Evolutionary conservation across 2,888 invertebrate genomes (phyloP).

Genomic region (Elegia similella): DNA sequence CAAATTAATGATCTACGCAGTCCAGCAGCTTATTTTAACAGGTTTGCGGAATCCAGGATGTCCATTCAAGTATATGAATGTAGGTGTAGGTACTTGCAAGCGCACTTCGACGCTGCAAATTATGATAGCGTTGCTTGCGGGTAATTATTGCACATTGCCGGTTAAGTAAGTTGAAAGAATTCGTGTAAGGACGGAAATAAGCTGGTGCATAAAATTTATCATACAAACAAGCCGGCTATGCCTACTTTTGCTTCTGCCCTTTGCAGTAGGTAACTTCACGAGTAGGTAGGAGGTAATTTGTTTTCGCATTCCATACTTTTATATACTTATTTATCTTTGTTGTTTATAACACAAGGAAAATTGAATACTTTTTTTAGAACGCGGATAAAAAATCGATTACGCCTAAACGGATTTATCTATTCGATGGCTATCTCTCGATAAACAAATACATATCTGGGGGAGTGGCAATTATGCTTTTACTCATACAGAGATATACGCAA

Average conservation of each 20-base stretch:
- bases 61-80: too few species aligned
- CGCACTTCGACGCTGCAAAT: not conserved
- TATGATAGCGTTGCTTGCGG: not conserved
- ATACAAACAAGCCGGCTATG: not conserved
- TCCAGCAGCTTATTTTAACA: too few species aligned
- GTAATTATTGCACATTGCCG: not conserved
- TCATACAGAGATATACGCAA: too few species aligned
- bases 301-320: not conserved
- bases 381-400: not conserved
- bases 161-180: not conserved
- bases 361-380: too few species aligned
- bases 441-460: not conserved
- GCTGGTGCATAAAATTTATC: not conserved
- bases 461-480: not conserved
- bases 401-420: not conserved
- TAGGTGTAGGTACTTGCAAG: not conserved
- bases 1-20: too few species aligned
- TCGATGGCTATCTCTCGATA: not conserved
- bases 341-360: not conserved
- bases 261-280: not conserved
- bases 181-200: not conserved
- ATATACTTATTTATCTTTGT: not conserved
- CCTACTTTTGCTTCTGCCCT: too few species aligned
- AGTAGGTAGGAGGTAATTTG: not conserved
- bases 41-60: too few species aligned